Base-by-base conservation (phyloP, 2,113 vertebrate genomes). In the Bubalus kerabau region DNA sequence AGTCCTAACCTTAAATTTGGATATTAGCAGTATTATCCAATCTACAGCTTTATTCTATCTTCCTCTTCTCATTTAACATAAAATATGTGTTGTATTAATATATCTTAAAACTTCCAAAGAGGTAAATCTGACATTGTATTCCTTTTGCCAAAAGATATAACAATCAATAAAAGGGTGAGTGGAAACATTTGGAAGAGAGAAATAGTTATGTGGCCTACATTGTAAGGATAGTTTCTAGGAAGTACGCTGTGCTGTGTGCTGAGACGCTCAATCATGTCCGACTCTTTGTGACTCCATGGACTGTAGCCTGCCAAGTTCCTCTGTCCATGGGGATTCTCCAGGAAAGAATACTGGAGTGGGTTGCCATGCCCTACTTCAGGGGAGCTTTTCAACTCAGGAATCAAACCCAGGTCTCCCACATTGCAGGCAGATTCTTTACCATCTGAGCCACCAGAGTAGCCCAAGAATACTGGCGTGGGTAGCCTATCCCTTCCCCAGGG, bases 221-320 rank as follows among this genome's bases (percentile, higher is more conserved):
- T 43, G 10, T 84, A n/a, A 7, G 50, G 19, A 60, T 32, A 43
- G 64, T 90, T 95, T 90, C 54, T 71, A 71, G n/a, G n/a, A 71
- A 71, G 67, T 23, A 71, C 0, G 1, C n/a, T 12, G 10, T 71
- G 67, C n/a, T 40, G 67, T 71, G n/a, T 71, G 10, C 67, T 40
- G 67, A 71, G n/a, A 71, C 0, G 0, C 1, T 40, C 67, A 71
- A n/a, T 71, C 67, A 1, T 40, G n/a, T 71, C n/a, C 0, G 2
- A 40, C n/a, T 11, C 67, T 71, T 71, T 40, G n/a, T 71, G 67
- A 71, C n/a, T 21, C 19, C n/a, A 23, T 71, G n/a, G n/a, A 36
- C n/a, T 40, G 19, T 71, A 40, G n/a, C 19, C n/a, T 0, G 0
- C 9, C 67, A 71, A 11, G n/a, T 21, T 71, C 10, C 19, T 71